Evolutionary conservation across 2,888 invertebrate genomes (phyloP), one percentile per base, ranked within the genome.

Genomic region (Orthosia gothica): DNA sequence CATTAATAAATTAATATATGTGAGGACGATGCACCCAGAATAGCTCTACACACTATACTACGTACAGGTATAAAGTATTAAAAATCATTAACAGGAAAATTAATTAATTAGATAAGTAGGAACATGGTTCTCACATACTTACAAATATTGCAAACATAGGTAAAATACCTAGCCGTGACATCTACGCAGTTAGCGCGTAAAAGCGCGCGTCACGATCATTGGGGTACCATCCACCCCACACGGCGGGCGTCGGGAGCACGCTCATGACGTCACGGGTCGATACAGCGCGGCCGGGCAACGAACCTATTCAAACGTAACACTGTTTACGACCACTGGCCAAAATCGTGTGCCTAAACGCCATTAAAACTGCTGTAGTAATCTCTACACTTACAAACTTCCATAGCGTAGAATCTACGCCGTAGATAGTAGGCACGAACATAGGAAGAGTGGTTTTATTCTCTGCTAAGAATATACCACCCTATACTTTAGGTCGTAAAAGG

Each of bases 231-330:
- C 76, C 74, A 74, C 76, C 77, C 79, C 76, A 74, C 75, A 64
- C 71, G 32, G 61, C 50, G 71, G 54, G 75, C 50, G 80, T 50
- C 69, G 76, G 78, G 86, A 86, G 77, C 79, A 45, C 74, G 63
- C 72, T 75, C 69, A 76, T 91, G 91, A 90, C 92, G 91, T 92
- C 90, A 92, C 89, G 87, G 93, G 87, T 93, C 93, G 93, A 93
- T 93, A 92, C 82, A 89, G 90, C 88, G 90, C 88, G 87, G 76
- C 89, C 90, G 92, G 92, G 87, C 92, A 91, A 90, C 89, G 91
- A 92, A 92, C 93, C 81, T 89, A 87, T 89, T 86, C 81, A 85
- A 86, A 88, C 89, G 87, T 89, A 88, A 89, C 87, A 74, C 76
- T 70, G 80, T 85, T 88, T 81, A 83, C 84, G 79, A 84, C 79